Evolutionary conservation across 2,888 invertebrate genomes (phyloP), one percentile per base, ranked within the genome.

Genomic region (Drosophila macrospina): DNA sequence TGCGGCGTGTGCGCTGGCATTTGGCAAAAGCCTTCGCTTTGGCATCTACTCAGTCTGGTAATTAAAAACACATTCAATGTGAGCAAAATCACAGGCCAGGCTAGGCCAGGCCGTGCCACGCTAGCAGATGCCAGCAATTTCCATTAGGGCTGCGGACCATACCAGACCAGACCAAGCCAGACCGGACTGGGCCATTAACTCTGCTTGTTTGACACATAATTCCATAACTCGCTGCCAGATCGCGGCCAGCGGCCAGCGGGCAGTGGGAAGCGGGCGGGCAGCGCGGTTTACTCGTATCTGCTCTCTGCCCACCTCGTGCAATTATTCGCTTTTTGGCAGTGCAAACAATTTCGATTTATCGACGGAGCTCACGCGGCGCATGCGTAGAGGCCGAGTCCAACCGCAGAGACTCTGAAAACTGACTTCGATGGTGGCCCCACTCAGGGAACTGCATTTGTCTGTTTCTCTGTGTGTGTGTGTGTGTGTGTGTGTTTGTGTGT

Each of bases 21-120:
- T 84, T 78, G 62, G 66, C 57, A 54, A 52, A 41, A 52, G 52
- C 77, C 68, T 80, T 57, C 65, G 66, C 75, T 73, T 80, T 72
- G 74, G 78, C 84, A 72, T 86, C 84, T 84, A 64, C 69, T 81
- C 76, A 51, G 79, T 63, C 72, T 56, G 87, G 85, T 88, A 85
- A 85, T 85, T 85, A 85, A 85, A 85, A 85, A 85, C 85, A 79
- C 85, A 85, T 88, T 85, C 88, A 85, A 85, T 88, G 87, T 88
- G 88, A 77, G 84, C 81, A 78, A 85, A 88, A 88, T 88, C 85
- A 81, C 85, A 75, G 83, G 62, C 67, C 73, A 60, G 56, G 51
- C 60, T 59, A 13, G 36, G 28, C 37, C 70, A 26, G 36, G 26
- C 60, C 61, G n/a, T 32, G 28, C 37, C 70, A 26, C 30, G 26